These are phyloP conservation scores for Hyles euphorbiae DNA, from an alignment of 1,140 invertebrate species.

Conservation along the genomic window DNA sequence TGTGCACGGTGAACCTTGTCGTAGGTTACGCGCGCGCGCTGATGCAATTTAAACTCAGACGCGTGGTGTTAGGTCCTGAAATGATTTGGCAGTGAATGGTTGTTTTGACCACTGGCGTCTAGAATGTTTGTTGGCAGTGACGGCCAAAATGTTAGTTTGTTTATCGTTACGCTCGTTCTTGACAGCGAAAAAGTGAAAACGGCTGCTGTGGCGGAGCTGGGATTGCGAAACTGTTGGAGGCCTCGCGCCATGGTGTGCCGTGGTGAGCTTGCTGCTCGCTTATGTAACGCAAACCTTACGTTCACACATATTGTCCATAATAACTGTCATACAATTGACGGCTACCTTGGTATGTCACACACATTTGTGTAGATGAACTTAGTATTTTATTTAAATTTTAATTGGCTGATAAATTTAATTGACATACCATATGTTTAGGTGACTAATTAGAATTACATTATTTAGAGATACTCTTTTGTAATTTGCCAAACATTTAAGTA, in stretches of 20 bases:
- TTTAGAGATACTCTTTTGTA: no score
- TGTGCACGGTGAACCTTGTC: constrained; percentile 33
- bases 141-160: constrained; percentile 71
- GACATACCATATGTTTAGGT: no score
- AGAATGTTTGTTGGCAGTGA: constrained; percentile 39
- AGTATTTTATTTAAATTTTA: no score
- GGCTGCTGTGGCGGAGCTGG: constrained; percentile 58
- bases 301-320: no score
- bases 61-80: constrained; percentile 34
- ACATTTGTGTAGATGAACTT: no score
- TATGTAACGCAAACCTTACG: no score
- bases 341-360: no score
- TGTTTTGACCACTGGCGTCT: constrained; percentile 30
- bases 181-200: constrained; percentile 76
- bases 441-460: no score
- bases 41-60: constrained; percentile 49
- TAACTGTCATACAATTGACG: no score
- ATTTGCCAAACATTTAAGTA: no score
- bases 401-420: no score
- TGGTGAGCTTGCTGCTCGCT: constrained; percentile 26
- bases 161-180: constrained; percentile 72
- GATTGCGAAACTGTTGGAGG: constrained; percentile 68
- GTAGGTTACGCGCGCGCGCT: constrained; percentile 30
- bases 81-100: constrained; percentile 23
- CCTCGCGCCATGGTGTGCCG: constrained; percentile 25